These are phyloP conservation scores for Charina bottae DNA, from an alignment of 2,113 vertebrate species.

Conservation along the genomic window DNA sequence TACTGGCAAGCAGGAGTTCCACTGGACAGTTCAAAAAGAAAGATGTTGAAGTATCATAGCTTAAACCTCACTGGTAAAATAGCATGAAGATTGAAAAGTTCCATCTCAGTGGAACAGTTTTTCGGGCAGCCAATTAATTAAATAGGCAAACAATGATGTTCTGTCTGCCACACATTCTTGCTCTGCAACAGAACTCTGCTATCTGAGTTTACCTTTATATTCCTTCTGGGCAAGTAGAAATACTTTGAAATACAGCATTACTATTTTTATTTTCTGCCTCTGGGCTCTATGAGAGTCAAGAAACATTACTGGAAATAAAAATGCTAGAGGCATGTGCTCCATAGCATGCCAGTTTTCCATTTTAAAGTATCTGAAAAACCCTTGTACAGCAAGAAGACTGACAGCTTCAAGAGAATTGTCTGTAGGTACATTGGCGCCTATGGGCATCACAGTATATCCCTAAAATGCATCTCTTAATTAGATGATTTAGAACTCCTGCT, in stretches of 20 bases:
- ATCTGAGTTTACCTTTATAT: neutral
- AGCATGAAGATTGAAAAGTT: neutral
- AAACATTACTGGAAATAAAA: neutral
- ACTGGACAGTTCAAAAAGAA: neutral
- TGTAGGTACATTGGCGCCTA: neutral
- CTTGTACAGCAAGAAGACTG: neutral
- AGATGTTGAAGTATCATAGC: neutral
- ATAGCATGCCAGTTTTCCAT: neutral
- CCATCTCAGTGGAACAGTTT: neutral
- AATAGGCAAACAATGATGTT: neutral
- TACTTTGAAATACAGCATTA: neutral
- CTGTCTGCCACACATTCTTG: neutral
- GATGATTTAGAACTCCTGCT: neutral
- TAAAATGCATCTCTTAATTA: neutral
- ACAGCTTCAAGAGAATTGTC: neutral
- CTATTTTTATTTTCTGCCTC: neutral
- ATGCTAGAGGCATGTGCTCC: neutral
- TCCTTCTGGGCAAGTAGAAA: neutral
- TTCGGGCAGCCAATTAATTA: neutral
- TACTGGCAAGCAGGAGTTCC: neutral
- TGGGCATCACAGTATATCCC: neutral
- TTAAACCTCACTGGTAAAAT: neutral
- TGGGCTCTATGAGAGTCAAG: neutral
- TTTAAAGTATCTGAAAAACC: neutral
- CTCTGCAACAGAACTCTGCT: neutral